Conservation (phyloP, 1,140 invertebrate species). For the Trissolcus basalis region DNA sequence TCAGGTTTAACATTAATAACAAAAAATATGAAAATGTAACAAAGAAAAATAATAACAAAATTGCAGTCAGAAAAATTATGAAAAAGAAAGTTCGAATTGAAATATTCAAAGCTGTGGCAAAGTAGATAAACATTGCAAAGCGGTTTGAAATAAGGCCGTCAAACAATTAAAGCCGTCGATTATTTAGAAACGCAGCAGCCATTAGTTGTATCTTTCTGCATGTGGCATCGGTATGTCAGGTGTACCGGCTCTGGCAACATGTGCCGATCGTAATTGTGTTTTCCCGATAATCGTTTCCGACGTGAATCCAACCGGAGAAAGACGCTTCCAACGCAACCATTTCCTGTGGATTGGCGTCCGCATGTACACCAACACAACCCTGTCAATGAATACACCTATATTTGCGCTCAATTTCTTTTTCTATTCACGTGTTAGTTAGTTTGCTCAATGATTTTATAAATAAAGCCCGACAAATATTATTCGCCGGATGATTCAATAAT, state of each 20-base stretch:
- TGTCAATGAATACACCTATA: slow-evolving; percentile 2
- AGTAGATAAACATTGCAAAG: neutral
- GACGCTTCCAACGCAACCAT: slow-evolving; percentile 42
- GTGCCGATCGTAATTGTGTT: slow-evolving; percentile 55
- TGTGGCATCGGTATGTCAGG: slow-evolving; percentile 23
- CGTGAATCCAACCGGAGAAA: slow-evolving; percentile 53
- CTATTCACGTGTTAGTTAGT: neutral
- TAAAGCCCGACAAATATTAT: no score
- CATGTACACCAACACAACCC: slow-evolving; percentile 3
- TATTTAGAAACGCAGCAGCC: slow-evolving; percentile 29
- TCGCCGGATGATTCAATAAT: no score
- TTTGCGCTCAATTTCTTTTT: slow-evolving; percentile 4
- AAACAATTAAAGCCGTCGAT: slow-evolving; percentile 42
- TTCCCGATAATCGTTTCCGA: slow-evolving; percentile 58
- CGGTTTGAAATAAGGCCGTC: slow-evolving; percentile 21
- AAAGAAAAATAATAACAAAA: no score
- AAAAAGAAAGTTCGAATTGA: no score
- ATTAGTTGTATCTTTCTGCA: slow-evolving; percentile 31
- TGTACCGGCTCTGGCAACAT: slow-evolving; percentile 38
- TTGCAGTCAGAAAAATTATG: no score
- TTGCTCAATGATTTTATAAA: neutral
- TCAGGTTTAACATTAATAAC: no score
- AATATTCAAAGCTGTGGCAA: no score
- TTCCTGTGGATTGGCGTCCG: slow-evolving; percentile 29
- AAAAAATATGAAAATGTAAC: no score